Base-by-base conservation (phyloP, 2,888 invertebrate species). In the Danaus chrysippus region DNA sequence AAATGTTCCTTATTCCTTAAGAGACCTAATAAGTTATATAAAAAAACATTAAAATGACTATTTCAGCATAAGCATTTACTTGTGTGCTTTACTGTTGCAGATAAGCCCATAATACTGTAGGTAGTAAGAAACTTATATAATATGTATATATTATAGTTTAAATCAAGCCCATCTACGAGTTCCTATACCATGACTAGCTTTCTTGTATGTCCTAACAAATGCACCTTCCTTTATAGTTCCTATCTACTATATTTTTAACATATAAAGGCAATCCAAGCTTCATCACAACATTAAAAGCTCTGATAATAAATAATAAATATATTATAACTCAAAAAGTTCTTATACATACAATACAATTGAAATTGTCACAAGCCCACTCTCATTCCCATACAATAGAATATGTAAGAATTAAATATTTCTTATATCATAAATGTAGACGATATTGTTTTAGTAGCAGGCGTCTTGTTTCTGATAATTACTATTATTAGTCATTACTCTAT, bases 171-270 rank as follows among this genome's bases (percentile, higher is more conserved):
- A 5, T 34, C 23, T 63, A 71, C 67, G 75, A 63, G 68, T 68
- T 66, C 57, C 68, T 67, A 65, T 65, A 67, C 63, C 63, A 77
- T 85, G 86, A 86, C 86, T 86, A 86, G 86, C 75, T 74, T 79
- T 68, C 72, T 76, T 78, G 23, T 34, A 34, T 76, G 74, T 77
- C 78, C 76, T 70, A 63, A 72, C 76, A 75, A 77, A 76, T 73
- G 75, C 75, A 74, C 69, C 71, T 63, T 72, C 73, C 69, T 65
- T 74, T 70, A 68, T 62, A 74, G 68, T 70, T 66, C 63, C 71
- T 73, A 71, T 63, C 67, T 63, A 66, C 63, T 56, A 63, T 54
- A 49, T 49, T 49, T 49, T 17, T 10, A n/a, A 46, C 46, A 46
- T 17, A 49, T 17, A 15, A 49, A 49, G 15, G 17, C 17, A 49